These are phyloP conservation scores for Eupelmus urozonus DNA, from an alignment of 2,888 invertebrate genomes.

Conservation along the genomic window DNA sequence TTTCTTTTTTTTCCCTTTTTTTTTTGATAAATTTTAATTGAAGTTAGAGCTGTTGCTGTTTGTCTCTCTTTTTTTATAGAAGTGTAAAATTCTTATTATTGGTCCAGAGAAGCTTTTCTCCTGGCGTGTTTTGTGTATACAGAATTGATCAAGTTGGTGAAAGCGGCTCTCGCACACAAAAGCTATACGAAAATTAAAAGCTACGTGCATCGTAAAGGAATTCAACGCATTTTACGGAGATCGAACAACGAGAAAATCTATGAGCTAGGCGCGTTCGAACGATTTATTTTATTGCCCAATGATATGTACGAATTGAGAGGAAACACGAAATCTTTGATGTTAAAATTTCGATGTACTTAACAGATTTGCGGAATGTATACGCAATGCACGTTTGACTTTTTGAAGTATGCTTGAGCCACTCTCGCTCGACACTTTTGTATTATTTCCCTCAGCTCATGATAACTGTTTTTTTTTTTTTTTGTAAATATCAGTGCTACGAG, in stretches of 20 bases:
- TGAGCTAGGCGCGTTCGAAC: neutral
- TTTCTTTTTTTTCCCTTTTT: conserved; percentile 42
- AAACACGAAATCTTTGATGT: neutral
- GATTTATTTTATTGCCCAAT: conserved; percentile 5
- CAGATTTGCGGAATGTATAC: neutral
- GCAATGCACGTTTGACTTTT: neutral
- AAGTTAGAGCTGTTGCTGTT: conserved; percentile 47
- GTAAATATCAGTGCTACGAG: conserved; percentile 36
- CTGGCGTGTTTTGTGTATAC: conserved; percentile 51
- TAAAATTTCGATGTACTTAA: neutral
- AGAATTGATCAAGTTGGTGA: conserved; percentile 60
- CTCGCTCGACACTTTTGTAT: neutral
- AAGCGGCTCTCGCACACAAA: conserved; percentile 50
- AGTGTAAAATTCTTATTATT: conserved; percentile 75
- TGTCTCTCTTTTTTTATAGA: conserved; percentile 65
- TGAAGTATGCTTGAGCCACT: conserved; percentile 40
- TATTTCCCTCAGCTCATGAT: conserved; percentile 29
- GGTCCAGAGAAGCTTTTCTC: conserved; percentile 72
- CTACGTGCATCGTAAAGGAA: too few species aligned
- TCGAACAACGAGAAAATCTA: too few species aligned
- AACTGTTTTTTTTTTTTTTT: conserved; percentile 15
- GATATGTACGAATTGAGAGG: neutral
- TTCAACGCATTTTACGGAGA: too few species aligned
- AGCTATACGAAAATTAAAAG: neutral
- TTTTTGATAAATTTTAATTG: conserved; percentile 42